Evolutionary conservation across 2,888 invertebrate species (phyloP), one percentile per base, ranked within the genome.

Genomic region (Colostygia pectinataria): DNA sequence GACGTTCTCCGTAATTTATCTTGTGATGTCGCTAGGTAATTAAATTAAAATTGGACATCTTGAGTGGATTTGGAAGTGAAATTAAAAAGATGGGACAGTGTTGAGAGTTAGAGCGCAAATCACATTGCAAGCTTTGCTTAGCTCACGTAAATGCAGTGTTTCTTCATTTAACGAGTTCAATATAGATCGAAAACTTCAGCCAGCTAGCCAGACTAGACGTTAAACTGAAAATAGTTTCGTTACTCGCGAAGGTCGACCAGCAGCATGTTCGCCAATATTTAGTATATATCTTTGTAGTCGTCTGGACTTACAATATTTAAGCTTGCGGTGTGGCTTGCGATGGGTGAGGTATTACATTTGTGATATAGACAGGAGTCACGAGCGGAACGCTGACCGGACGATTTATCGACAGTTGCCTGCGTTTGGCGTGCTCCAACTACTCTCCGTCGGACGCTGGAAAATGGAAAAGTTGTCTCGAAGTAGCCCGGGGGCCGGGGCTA

Each of bases 401-500:
- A 77, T 77, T 77, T 79, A 79, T 79, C 59, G 72, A 66, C 58
- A 64, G 57, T 61, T 65, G 65, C 64, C 59, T 70, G 70, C 65
- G 63, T 54, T 67, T 68, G 69, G 68, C 71, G 60, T 69, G 61
- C 62, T 61, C 60, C 55, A 57, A 52, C 62, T 66, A 63, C 52
- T 51, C 60, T 58, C 61, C 57, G 57, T 63, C 65, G 57, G 53
- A 70, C 65, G 61, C 53, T 50, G 62, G 72, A 66, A 77, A 80
- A 80, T 78, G 77, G 75, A 74, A 80, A 80, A 79, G 77, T 78
- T 78, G 68, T 60, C 59, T 61, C 59, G 54, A 65, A 71, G 71
- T 72, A 75, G 63, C 74, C 69, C 63, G 63, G 48, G 72, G 63
- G 73, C 69, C 63, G 63, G 48, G 72, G 76, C 73, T 71, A 75